Conservation (phyloP, 1,140 invertebrate genomes). For the Oreohelix idahoensis region DNA sequence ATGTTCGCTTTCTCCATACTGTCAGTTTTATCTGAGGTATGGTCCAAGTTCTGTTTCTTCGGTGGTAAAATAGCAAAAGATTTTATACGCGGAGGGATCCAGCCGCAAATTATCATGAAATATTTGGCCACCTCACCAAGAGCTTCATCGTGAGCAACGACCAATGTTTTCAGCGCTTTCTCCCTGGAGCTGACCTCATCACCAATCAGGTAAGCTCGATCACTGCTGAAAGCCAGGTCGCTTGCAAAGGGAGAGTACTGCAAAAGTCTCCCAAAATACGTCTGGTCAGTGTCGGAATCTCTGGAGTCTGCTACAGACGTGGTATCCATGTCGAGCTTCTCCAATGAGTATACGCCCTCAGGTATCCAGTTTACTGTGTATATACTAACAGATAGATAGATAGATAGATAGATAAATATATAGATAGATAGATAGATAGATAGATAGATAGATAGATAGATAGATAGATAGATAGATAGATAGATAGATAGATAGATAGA, state of each 20-base stretch:
- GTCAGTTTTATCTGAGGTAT: too few species aligned
- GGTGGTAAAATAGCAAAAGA: neutral
- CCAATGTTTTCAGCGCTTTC: neutral
- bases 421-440: neutral
- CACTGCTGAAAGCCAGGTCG: neutral
- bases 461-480: neutral
- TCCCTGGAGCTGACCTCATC: neutral
- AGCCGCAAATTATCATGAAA: neutral
- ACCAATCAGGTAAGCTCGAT: neutral
- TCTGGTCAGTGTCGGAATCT: neutral
- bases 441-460: neutral
- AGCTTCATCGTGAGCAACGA: neutral
- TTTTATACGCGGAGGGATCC: neutral
- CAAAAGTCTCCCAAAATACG: neutral
- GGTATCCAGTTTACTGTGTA: slow-evolving; percentile 1
- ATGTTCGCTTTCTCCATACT: too few species aligned
- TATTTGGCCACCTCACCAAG: neutral
- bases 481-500: slow-evolving; percentile 4
- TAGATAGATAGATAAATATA: neutral
- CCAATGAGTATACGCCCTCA: neutral
- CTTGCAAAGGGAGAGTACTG: neutral
- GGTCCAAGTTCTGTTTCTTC: neutral
- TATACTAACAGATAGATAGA: neutral
- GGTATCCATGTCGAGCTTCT: neutral
- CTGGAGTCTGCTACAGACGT: neutral